Percentiles rank a stretch among this genome's conserved stretches.
Evolutionary conservation across 1,140 invertebrate species (phyloP).

Genomic region (Drosophila ironensis): DNA sequence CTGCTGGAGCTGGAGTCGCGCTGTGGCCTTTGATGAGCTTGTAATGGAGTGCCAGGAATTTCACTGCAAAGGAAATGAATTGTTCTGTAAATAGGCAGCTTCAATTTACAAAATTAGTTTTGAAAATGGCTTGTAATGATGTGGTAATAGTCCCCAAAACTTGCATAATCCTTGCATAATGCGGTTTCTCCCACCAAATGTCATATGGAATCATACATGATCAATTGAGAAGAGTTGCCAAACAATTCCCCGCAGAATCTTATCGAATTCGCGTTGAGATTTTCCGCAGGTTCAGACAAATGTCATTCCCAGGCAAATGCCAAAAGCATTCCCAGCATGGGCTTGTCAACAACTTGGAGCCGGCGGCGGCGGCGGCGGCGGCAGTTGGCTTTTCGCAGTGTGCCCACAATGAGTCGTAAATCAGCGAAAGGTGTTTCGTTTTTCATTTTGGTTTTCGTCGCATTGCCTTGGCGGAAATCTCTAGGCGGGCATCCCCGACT

Average conservation of each 20-base stretch:
- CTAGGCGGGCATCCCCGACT: constrained; percentile 36
- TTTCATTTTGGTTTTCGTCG: background rate
- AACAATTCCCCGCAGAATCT: constrained; percentile 18
- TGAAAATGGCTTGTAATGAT: no score
- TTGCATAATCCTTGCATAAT: no score
- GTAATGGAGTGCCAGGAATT: constrained; percentile 43
- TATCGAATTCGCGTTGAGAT: constrained; percentile 26
- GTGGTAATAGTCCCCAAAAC: no score
- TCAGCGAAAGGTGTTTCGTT: constrained; percentile 44
- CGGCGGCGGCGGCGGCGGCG: no score
- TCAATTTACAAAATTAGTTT: no score
- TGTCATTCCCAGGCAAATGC: constrained; percentile 60
- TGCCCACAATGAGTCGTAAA: constrained; percentile 56
- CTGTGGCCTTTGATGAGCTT: constrained; percentile 49
- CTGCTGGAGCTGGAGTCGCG: no score
- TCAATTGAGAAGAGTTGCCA: constrained; percentile 12
- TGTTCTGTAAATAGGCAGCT: constrained; percentile 4
- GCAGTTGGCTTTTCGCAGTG: background rate
- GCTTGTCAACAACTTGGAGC: constrained; percentile 60
- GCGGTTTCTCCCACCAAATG: constrained; percentile 10
- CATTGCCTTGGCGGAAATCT: background rate
- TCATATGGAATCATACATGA: background rate
- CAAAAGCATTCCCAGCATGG: constrained; percentile 51
- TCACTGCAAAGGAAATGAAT: constrained; percentile 36
- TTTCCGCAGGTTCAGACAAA: constrained; percentile 50